Evolutionary conservation across 2,113 vertebrate species (phyloP), one percentile per base, ranked within the genome.

Genomic region (Mola mola): DNA sequence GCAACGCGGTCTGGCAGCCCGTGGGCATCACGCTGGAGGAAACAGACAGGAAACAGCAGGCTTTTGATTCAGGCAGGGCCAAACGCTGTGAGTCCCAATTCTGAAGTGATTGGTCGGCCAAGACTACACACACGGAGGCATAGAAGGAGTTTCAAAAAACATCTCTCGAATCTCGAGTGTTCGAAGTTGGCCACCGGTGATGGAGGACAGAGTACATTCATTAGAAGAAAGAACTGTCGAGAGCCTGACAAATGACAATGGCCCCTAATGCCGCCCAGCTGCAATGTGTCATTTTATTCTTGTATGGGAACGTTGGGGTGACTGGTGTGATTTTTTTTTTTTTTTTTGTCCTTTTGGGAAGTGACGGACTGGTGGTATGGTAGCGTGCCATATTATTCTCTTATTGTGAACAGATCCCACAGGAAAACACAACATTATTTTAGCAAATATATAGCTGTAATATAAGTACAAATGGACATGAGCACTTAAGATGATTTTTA

Each of bases 121-220:
- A n/a, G n/a, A n/a, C n/a, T n/a, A n/a, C n/a, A n/a, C n/a, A n/a
- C n/a, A n/a, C n/a, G n/a, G n/a, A n/a, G n/a, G n/a, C n/a, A n/a
- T n/a, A n/a, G n/a, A n/a, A n/a, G 66, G 26, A 4, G 10, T 34
- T 78, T 68, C 68, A 28, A 36, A 38, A 63, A 36, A 28, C 59
- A 50, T 66, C 53, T 55, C 66, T 61, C 72, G 72, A 79, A 68
- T 87, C 68, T 72, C 36, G 68, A 83, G 77, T 76, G 82, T 56
- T 76, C 62, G 57, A 42, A 7, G 26, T n/a, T n/a, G 57, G 24
- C 51, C 31, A 20, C 25, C 16, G 29, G 58, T 31, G 66, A 36
- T 40, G 20, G 57, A 67, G 26, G 71, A 69, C 37, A 50, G 38
- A 61, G 57, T 77, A 73, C 78, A 79, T 73, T 83, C 70, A 78